Evolutionary conservation across 2,113 vertebrate species (phyloP).

Genomic region (Polyodon spathula): DNA sequence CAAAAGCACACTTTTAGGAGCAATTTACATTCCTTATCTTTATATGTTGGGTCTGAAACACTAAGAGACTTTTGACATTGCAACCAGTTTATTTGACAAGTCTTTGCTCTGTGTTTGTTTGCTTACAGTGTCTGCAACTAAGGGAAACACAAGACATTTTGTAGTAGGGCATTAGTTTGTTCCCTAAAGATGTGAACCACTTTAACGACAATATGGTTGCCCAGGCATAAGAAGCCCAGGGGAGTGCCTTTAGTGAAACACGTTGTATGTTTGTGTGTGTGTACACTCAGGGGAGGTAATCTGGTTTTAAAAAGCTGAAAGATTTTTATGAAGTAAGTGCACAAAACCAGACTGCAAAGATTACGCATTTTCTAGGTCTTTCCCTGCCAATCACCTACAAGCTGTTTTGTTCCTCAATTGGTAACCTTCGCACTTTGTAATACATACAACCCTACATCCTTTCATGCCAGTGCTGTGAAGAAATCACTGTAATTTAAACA

Average conservation of each 20-base stretch:
- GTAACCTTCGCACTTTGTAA: no score
- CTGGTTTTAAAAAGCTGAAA: conserved; percentile 43
- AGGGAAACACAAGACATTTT: conserved; percentile 40
- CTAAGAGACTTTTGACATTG: no score
- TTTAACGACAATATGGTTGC: conserved; percentile 66
- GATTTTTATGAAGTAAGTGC: conserved; percentile 46
- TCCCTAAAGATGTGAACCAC: conserved; percentile 42
- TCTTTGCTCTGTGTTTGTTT: conserved; percentile 30
- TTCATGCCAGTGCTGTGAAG: no score
- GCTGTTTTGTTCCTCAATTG: conserved; percentile 18
- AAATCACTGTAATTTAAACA: no score
- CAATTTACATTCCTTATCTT: no score
- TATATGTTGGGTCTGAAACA: no score
- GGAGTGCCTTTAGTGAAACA: conserved; percentile 18
- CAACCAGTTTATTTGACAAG: conserved; percentile 41
- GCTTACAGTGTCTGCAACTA: conserved; percentile 32
- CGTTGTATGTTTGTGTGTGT: background rate
- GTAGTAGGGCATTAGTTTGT: conserved; percentile 28
- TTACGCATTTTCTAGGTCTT: conserved; percentile 21
- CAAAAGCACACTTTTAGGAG: no score
- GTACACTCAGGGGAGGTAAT: conserved; percentile 13
- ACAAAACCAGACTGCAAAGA: conserved; percentile 31
- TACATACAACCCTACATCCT: no score
- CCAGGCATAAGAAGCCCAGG: conserved; percentile 35
- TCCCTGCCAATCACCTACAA: conserved; percentile 20